Evolutionary conservation across 2,888 invertebrate species (phyloP), one percentile per base, ranked within the genome.

Genomic region (Sipha maydis): DNA sequence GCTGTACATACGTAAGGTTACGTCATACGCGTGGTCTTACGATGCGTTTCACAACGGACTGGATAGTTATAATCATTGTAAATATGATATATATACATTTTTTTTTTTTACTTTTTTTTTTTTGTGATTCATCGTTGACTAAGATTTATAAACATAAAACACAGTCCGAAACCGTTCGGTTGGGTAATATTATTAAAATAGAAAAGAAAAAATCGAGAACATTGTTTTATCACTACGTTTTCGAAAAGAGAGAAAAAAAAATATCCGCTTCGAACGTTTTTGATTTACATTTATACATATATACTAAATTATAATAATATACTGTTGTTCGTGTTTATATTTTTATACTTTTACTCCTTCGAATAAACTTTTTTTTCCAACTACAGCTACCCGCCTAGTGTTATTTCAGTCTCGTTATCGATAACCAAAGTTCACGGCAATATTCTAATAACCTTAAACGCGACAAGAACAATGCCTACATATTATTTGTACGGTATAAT

Each of bases 271-370:
- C 41, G 8, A 67, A 69, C 67, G 9, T 67, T 80, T 69, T 69
- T n/a, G 38, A 67, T 80, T 67, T 67, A 69, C 69, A 41, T 80
- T 28, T 80, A 11, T 79, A 34, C 67, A 9, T 48, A 48, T 48
- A 14, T 48, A 48, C 2, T 48, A 48, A 14, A 48, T 14, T 11
- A 14, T 48, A 48, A 48, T 48, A 14, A 1, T 14, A 48, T 14
- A 25, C 61, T 28, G 41, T 82, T 82, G 48, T 82, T 71, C n/a
- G 28, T 69, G 19, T 82, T 82, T 28, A 82, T 82, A 71, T 31
- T 82, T 82, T 5, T 82, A 69, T 56, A 80, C 71, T 82, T 82
- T 69, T 80, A 61, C 82, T 82, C 69, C 82, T 82, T 82, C 48
- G 69, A 69, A 82, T 82, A 69, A 31, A 80, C 67, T 80, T 80